Conservation (phyloP, 1,140 invertebrate species). For the Ostrea edulis region DNA sequence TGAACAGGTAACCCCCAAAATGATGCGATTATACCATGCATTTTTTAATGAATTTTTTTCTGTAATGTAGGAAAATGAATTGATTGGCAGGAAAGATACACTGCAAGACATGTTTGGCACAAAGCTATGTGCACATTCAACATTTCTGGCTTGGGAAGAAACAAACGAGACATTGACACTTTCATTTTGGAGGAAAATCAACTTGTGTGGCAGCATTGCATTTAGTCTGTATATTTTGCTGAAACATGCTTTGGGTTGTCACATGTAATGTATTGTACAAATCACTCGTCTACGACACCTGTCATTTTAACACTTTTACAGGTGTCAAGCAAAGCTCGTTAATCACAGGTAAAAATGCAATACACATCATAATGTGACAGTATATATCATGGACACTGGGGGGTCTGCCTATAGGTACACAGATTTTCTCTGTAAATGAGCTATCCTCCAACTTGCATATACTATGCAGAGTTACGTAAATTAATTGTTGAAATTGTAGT, state of each 20-base stretch:
- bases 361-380: neutral
- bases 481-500: no score
- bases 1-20: no score
- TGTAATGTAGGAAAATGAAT: neutral
- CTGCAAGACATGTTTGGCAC: neutral
- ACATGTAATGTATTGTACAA: neutral
- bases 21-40: no score
- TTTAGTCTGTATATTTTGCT: neutral
- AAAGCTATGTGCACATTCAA: neutral
- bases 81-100: neutral
- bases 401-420: no score
- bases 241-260: neutral
- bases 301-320: conserved; percentile 4
- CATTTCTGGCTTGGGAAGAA: neutral
- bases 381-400: neutral
- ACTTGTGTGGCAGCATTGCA: neutral
- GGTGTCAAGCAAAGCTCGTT: conserved; percentile 17
- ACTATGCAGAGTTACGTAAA: no score
- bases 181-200: neutral
- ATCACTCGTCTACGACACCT: neutral
- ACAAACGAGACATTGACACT: conserved; percentile 5
- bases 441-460: no score
- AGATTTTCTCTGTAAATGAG: no score
- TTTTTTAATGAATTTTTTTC: no score
- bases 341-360: conserved; percentile 18